Evolutionary conservation across 2,797 vertebrate genomes (phyloP).

Genomic region (Cossypha niveicapilla): DNA sequence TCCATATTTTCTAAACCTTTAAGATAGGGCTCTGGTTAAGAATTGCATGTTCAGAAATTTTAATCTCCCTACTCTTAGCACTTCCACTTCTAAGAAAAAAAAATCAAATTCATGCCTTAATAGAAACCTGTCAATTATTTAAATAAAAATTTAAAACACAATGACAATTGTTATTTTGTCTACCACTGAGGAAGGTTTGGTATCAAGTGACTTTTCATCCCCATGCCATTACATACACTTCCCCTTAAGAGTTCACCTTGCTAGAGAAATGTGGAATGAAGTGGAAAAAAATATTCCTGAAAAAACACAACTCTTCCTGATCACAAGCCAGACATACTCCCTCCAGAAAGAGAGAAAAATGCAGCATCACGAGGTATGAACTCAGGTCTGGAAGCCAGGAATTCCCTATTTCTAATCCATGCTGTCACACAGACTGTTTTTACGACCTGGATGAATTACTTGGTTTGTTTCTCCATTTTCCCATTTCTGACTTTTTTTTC

Average conservation of each 20-base stretch:
- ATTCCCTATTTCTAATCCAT: slow-evolving; percentile 3
- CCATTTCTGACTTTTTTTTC: neutral
- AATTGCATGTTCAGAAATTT: neutral
- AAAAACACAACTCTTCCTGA: neutral
- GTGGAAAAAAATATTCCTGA: neutral
- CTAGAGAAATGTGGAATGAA: neutral
- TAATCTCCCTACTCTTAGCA: neutral
- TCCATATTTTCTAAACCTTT: neutral
- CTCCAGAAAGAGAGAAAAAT: slow-evolving; percentile 14
- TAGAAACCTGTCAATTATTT: neutral
- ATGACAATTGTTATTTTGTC: neutral
- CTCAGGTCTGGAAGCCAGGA: neutral
- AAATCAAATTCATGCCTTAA: neutral
- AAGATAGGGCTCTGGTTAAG: neutral
- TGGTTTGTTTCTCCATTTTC: neutral
- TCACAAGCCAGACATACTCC: neutral
- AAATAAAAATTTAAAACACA: neutral
- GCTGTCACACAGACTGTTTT: neutral
- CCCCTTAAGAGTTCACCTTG: neutral
- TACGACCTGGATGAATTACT: neutral
- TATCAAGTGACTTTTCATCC: neutral
- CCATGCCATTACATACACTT: neutral
- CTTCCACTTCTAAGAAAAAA: neutral
- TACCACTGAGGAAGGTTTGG: neutral
- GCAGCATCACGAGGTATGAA: neutral